These are phyloP conservation scores for Cherax destructor DNA, from an alignment of 1,140 invertebrate species.

Conservation along the genomic window DNA sequence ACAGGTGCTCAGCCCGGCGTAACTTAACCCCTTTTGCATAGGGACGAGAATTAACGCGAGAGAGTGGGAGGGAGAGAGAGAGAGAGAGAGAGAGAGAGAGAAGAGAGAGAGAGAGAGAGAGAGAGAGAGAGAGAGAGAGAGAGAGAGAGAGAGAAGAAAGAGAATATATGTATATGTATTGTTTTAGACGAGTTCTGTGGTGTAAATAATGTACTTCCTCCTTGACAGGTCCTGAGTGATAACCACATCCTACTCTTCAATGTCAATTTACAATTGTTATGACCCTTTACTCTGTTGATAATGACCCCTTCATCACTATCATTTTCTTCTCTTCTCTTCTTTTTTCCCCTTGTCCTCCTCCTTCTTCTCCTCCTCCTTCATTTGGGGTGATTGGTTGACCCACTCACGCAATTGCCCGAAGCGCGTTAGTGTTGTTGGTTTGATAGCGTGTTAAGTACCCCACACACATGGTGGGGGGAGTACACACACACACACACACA, in stretches of 20 bases:
- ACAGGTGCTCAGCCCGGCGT: slow-evolving; percentile 30
- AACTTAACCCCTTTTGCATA: neutral
- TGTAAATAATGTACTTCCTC: slow-evolving; percentile 12
- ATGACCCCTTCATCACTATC: neutral
- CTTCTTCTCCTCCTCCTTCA: neutral
- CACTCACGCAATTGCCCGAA: no score
- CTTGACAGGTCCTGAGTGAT: neutral
- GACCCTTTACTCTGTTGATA: neutral
- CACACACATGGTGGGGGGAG: no score
- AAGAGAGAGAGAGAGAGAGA: neutral
- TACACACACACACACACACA: no score
- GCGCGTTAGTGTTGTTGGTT: no score
- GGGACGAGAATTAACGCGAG: neutral
- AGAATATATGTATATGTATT: neutral
- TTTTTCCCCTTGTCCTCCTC: no score
- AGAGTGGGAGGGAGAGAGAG: slow-evolving; percentile 5
- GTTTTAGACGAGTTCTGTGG: neutral
- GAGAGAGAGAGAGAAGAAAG: neutral
- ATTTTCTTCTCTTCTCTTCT: neutral
- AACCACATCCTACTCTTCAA: neutral
- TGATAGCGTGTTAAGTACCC: no score
- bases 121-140: neutral
- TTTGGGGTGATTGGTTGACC: no score
- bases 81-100: slow-evolving; percentile 30
- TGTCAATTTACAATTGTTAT: neutral